Conservation (phyloP, 1,140 invertebrate species). For the Cherax destructor region DNA sequence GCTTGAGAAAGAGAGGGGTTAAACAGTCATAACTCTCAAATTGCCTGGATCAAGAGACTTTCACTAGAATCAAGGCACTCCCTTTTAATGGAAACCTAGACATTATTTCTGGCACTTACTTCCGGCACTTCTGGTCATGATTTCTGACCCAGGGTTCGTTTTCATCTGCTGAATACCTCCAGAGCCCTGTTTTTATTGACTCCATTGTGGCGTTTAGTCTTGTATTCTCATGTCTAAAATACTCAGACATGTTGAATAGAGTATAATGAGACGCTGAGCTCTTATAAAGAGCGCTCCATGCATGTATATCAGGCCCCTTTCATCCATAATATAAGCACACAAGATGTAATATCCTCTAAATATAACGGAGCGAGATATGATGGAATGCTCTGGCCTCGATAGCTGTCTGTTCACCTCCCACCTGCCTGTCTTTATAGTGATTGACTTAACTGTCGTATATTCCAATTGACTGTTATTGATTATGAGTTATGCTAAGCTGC, state of each 20-base stretch:
- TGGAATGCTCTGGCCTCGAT: slow-evolving; percentile 15
- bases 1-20: too few relatives aligned
- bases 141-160: too few relatives aligned
- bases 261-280: slow-evolving; percentile 28
- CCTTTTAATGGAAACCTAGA: too few relatives aligned
- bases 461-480: slow-evolving; percentile 44
- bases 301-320: slow-evolving; percentile 21
- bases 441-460: slow-evolving; percentile 19
- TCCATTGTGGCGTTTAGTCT: too few relatives aligned
- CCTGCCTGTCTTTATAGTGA: slow-evolving; percentile 3
- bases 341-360: slow-evolving; percentile 20
- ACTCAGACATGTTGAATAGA: not conserved
- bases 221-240: not conserved
- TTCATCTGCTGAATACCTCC: too few relatives aligned
- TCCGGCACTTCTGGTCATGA: too few relatives aligned
- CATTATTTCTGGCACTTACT: too few relatives aligned
- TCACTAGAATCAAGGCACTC: too few relatives aligned
- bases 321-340: slow-evolving; percentile 14
- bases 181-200: too few relatives aligned
- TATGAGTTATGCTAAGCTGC: slow-evolving; percentile 14
- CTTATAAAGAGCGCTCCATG: not conserved
- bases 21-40: too few relatives aligned
- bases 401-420: not conserved
- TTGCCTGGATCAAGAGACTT: too few relatives aligned
- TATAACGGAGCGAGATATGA: slow-evolving; percentile 31